Base-by-base conservation (phyloP, 1,140 invertebrate genomes). In the Anastrepha obliqua region DNA sequence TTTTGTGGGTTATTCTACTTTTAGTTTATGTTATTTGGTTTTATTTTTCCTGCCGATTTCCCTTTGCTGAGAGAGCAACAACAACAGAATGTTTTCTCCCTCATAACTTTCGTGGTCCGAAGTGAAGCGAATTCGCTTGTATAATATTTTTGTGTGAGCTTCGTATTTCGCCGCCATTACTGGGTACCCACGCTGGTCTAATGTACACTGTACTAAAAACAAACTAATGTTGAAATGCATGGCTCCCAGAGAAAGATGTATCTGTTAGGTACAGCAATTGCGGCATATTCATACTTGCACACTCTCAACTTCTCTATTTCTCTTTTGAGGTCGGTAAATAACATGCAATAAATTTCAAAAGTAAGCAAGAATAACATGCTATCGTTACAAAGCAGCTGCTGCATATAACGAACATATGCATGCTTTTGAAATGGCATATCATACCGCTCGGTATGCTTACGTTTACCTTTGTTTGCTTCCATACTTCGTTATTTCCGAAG, bases 81-180 rank as follows among this genome's bases (percentile, higher is more conserved):
- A 29, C 29, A 29, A 29, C 29, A 29, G 29, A 29, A 55, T 11
- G 51, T 55, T 55, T 55, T 55, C 51, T 55, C 51, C 51, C 51
- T 11, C 51, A 55, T 55, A 11, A 8, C 6, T 55, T 55, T 55
- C 6, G n/a, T 81, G 8, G 51, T 8, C 51, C 47, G 47, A 58
- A 81, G 44, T 81, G 74, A 81, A 81, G 74, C 74, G 74, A 55
- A 81, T 81, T 81, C 74, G n/a, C 20, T 55, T 15, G 44, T 44
- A 17, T 74, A 15, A 13, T 74, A 6, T 47, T 44, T n/a, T 74
- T 74, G 39, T 67, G 9, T 11, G 64, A 44, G 15, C 13, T 17
- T 81, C 74, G n/a, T 11, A 81, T 81, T 81, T 81, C 74, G 51
- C 74, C 74, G 74, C 74, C 74, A 58, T 81, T 51, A n/a, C 20